phyloP scores from a whole-genome alignment of 2,888 invertebrate genomes.

The Baronia brevicornis region DNA sequence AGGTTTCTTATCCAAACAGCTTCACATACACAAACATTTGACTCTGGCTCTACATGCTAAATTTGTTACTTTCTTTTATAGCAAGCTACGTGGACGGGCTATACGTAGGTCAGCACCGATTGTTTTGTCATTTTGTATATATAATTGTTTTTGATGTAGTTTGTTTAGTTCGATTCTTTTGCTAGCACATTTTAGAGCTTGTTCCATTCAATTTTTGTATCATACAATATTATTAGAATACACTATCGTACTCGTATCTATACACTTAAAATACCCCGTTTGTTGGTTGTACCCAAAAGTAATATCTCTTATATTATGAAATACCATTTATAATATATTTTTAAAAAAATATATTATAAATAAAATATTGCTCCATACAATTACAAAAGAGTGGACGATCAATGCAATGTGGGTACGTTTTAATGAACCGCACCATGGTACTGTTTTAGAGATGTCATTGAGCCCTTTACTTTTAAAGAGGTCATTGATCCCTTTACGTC shows the following conservation, averaged over 20 bases:
- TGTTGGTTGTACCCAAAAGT: too few relatives aligned
- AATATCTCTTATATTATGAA: too few relatives aligned
- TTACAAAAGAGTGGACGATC: too few relatives aligned
- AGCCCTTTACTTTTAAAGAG: too few relatives aligned
- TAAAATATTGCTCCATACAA: too few relatives aligned
- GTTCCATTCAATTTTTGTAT: constrained; percentile 12
- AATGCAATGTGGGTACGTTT: too few relatives aligned
- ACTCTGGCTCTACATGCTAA: constrained; percentile 24
- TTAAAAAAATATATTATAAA: too few relatives aligned
- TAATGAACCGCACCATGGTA: too few relatives aligned
- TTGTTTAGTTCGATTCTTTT: constrained; percentile 16
- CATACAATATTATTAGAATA: constrained; percentile 14
- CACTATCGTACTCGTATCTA: not conserved
- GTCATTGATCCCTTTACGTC: too few relatives aligned
- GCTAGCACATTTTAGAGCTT: constrained; percentile 14
- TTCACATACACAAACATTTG: constrained; percentile 9
- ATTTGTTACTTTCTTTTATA: constrained; percentile 67
- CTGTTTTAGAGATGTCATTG: too few relatives aligned
- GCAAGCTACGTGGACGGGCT: constrained; percentile 88
- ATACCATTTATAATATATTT: too few relatives aligned
- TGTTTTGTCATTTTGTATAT: constrained; percentile 27
- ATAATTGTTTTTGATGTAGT: constrained; percentile 43
- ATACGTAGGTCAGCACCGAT: constrained; percentile 83
- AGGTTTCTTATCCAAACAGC: too few relatives aligned
- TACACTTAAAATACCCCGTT: not conserved